Conservation (phyloP, 1,140 invertebrate genomes). For the Trachymyrmex septentrionalis region DNA sequence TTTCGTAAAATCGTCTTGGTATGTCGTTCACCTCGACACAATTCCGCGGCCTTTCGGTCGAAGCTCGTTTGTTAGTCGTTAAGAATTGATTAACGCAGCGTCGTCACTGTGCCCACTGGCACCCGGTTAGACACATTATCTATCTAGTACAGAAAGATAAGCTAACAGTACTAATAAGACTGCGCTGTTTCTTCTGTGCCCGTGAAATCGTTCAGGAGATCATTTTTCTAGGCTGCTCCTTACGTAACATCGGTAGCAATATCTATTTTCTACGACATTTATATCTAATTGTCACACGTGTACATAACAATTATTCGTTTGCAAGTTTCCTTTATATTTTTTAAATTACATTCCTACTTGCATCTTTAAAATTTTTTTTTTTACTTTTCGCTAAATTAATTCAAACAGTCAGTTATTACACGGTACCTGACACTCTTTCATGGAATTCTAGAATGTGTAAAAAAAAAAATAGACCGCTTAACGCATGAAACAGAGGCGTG, state of each 20-base stretch:
- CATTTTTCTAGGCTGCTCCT: neutral
- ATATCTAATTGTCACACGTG: neutral
- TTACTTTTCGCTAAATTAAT: neutral
- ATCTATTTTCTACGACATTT: neutral
- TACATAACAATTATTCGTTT: neutral
- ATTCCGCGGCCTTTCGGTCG: conserved; percentile 40
- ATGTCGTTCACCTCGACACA: conserved; percentile 70
- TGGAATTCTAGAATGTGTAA: neutral
- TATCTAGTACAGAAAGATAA: conserved; percentile 64
- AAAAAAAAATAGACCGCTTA: neutral
- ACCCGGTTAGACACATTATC: conserved; percentile 25
- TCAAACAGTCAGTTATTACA: neutral
- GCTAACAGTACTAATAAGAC: conserved; percentile 48
- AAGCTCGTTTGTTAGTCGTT: conserved; percentile 61
- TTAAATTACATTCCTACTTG: neutral
- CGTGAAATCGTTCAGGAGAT: conserved; percentile 21
- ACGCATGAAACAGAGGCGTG: neutral
- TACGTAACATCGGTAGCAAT: neutral
- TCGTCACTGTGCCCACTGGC: conserved; percentile 35
- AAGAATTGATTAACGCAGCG: conserved; percentile 68
- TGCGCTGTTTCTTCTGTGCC: neutral
- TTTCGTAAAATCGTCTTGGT: conserved; percentile 46
- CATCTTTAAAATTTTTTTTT: neutral
- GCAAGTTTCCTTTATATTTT: neutral
- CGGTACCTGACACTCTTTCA: neutral